Percentiles rank a stretch among this genome's conserved stretches.
phyloP scores from a whole-genome alignment of 2,888 invertebrate species.

The Drosophila emarginata region DNA sequence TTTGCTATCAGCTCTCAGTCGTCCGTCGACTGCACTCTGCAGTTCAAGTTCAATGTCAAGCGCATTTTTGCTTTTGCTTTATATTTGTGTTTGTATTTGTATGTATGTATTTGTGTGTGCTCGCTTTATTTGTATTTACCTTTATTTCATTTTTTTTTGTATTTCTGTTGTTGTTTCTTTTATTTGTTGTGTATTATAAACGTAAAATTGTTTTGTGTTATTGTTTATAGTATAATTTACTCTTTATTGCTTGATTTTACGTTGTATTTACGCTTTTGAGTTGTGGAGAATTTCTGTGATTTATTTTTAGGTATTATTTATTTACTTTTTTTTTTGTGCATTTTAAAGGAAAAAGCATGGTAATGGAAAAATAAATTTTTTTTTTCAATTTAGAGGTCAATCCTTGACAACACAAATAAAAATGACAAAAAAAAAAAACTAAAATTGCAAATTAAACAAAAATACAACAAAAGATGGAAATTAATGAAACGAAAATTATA shows the following conservation, averaged over 20 bases:
- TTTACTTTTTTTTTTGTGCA: conserved; percentile 21
- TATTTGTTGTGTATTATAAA: conserved; percentile 27
- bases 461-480: too few species aligned
- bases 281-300: conserved; percentile 38
- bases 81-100: conserved; percentile 14
- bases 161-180: background rate
- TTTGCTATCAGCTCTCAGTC: conserved; percentile 19
- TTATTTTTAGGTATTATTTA: conserved; percentile 26
- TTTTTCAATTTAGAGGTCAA: background rate
- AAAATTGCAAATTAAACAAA: too few species aligned
- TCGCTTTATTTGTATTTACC: conserved; percentile 13
- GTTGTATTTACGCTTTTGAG: conserved; percentile 16
- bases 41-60: conserved; percentile 81
- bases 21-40: conserved; percentile 63
- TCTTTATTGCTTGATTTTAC: conserved; percentile 35
- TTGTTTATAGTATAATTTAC: conserved; percentile 53
- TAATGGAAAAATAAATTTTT: conserved; percentile 2
- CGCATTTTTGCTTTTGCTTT: conserved; percentile 59
- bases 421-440: too few species aligned
- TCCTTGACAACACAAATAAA: too few species aligned
- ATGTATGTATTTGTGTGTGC: conserved; percentile 10
- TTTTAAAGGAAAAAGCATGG: background rate
- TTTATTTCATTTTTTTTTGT: conserved; percentile 11
- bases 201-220: conserved; percentile 29
- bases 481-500: too few species aligned